phyloP scores from a whole-genome alignment of 2,888 invertebrate species.

The Coelinius sp. region DNA sequence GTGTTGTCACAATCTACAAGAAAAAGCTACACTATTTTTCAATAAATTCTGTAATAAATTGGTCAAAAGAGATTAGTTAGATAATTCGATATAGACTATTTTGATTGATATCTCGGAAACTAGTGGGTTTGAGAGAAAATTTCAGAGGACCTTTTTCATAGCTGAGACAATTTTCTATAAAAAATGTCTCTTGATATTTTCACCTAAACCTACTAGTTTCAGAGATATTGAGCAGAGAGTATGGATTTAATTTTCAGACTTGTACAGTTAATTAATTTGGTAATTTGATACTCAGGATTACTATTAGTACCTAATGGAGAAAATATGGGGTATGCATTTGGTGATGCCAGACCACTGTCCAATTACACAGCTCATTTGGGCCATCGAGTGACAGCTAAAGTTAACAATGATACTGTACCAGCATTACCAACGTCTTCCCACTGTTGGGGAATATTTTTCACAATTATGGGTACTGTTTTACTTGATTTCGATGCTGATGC shows the following conservation, averaged over 20 bases:
- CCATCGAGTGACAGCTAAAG: slow-evolving; percentile 62
- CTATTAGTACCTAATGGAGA: slow-evolving; percentile 94
- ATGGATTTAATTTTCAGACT: no score
- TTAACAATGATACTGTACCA: slow-evolving; percentile 41
- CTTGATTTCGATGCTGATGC: slow-evolving; percentile 97
- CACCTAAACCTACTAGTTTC: no score
- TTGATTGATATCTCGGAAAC: no score
- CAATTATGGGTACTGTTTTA: slow-evolving; percentile 91
- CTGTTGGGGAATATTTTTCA: slow-evolving; percentile 92
- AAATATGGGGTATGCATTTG: slow-evolving; percentile 84
- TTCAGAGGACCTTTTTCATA: no score
- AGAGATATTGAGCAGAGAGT: no score
- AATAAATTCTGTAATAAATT: neutral
- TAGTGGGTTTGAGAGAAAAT: no score
- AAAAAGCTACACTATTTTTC: neutral
- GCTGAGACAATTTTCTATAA: no score
- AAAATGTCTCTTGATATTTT: no score
- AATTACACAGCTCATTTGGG: slow-evolving; percentile 59
- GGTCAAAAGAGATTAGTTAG: no score
- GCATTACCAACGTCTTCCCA: slow-evolving; percentile 72
- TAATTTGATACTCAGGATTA: slow-evolving; percentile 84
- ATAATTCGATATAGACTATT: no score
- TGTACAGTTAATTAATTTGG: no score
- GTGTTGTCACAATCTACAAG: neutral
- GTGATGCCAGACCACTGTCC: slow-evolving; percentile 75